phyloP scores from a whole-genome alignment of 2,888 invertebrate genomes.

The Diploptera punctata region DNA sequence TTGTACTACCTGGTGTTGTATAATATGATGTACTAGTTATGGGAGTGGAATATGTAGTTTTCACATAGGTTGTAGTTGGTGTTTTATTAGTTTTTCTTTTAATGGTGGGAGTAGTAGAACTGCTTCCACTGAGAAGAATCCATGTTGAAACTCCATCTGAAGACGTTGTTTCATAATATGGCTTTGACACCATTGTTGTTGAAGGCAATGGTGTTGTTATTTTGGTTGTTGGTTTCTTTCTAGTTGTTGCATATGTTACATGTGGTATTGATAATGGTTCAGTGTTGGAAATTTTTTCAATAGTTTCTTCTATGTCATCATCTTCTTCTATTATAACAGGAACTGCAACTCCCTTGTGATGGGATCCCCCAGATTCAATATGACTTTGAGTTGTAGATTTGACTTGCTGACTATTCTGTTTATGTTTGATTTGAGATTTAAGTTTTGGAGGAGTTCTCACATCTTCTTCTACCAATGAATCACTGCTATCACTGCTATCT shows the following conservation, averaged over 20 bases:
- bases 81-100: slow-evolving; percentile 38
- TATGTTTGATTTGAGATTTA: slow-evolving; percentile 60
- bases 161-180: slow-evolving; percentile 48
- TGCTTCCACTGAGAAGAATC: slow-evolving; percentile 68
- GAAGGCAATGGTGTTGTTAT: neutral
- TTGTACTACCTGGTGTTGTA: slow-evolving; percentile 1
- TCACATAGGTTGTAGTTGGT: slow-evolving; percentile 27
- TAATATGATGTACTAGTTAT: neutral
- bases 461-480: slow-evolving; percentile 57
- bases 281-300: slow-evolving; percentile 8
- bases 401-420: slow-evolving; percentile 45
- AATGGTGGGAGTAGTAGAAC: slow-evolving; percentile 43
- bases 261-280: neutral
- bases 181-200: slow-evolving; percentile 55
- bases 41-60: slow-evolving; percentile 3
- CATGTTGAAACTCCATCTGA: slow-evolving; percentile 75
- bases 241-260: neutral
- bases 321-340: slow-evolving; percentile 67
- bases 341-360: slow-evolving; percentile 64
- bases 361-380: neutral
- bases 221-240: neutral
- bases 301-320: slow-evolving; percentile 36
- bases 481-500: slow-evolving; percentile 47
- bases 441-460: slow-evolving; percentile 67
- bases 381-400: neutral